These are phyloP conservation scores for Thomomys bottae DNA, from an alignment of 2,113 vertebrate genomes.

Conservation along the genomic window DNA sequence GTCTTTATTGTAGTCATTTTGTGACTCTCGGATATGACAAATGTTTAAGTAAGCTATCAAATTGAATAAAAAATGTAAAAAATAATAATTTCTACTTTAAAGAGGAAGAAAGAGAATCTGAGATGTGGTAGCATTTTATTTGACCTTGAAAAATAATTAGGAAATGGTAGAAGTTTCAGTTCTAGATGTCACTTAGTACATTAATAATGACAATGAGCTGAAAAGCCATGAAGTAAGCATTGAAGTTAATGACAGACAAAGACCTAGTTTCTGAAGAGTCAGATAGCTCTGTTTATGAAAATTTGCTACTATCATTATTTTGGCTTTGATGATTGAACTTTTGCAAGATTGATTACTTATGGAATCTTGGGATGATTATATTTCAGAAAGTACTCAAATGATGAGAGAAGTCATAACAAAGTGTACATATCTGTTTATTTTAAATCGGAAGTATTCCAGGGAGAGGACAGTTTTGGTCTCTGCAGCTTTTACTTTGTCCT, in stretches of 20 bases:
- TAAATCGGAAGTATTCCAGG: not conserved
- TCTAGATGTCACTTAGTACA: not conserved
- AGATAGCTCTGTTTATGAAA: not conserved
- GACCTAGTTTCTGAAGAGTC: not conserved
- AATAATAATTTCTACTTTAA: not conserved
- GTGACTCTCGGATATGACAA: not conserved
- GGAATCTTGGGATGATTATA: not conserved
- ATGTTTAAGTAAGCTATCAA: not conserved
- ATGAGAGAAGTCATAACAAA: not conserved
- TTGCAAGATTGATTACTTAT: not conserved
- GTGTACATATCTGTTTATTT: not conserved
- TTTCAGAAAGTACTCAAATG: not conserved
- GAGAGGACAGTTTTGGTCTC: not conserved
- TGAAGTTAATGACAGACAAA: not conserved
- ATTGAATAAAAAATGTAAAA: not conserved
- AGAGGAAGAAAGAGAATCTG: not conserved
- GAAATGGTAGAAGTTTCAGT: not conserved
- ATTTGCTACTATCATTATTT: not conserved
- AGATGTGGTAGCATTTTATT: not conserved
- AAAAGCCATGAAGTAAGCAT: not conserved
- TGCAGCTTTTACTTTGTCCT: not conserved
- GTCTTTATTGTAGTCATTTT: not conserved
- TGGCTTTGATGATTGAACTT: not conserved
- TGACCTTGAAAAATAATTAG: slow-evolving; percentile 32
- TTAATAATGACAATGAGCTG: not conserved